These are phyloP conservation scores for Odontamblyopus rebecca DNA, from an alignment of 2,797 vertebrate species.

Conservation along the genomic window DNA sequence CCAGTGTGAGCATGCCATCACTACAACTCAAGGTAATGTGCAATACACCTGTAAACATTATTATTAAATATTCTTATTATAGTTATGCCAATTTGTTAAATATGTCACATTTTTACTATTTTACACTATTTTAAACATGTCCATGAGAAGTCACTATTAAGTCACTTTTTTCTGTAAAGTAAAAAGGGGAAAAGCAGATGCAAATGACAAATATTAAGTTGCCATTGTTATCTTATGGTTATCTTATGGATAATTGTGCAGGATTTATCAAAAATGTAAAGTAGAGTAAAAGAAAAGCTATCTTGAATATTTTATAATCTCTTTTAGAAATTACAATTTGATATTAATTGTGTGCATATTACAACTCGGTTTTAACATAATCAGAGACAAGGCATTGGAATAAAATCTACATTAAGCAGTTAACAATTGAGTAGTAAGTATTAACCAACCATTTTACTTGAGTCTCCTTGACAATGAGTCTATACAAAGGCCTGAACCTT, in stretches of 20 bases:
- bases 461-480: constrained; percentile 58
- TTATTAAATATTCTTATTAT: not conserved
- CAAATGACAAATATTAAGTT: not conserved
- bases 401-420: constrained; percentile 5
- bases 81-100: not conserved
- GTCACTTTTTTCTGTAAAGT: not conserved
- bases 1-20: not conserved
- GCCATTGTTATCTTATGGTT: not conserved
- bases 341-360: not conserved
- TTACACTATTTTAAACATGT: too few species aligned
- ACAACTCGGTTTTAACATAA: not conserved
- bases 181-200: too few species aligned
- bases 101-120: not conserved
- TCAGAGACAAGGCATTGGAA: not conserved
- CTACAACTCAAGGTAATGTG: not conserved
- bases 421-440: constrained; percentile 32
- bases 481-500: constrained; percentile 62
- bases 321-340: not conserved
- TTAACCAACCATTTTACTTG: constrained; percentile 61
- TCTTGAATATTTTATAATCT: not conserved
- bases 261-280: not conserved
- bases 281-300: not conserved
- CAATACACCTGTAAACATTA: not conserved
- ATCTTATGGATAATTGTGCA: too few species aligned
- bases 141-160: too few species aligned